phyloP scores from a whole-genome alignment of 2,113 vertebrate genomes.

The Ramphastos sulfuratus region DNA sequence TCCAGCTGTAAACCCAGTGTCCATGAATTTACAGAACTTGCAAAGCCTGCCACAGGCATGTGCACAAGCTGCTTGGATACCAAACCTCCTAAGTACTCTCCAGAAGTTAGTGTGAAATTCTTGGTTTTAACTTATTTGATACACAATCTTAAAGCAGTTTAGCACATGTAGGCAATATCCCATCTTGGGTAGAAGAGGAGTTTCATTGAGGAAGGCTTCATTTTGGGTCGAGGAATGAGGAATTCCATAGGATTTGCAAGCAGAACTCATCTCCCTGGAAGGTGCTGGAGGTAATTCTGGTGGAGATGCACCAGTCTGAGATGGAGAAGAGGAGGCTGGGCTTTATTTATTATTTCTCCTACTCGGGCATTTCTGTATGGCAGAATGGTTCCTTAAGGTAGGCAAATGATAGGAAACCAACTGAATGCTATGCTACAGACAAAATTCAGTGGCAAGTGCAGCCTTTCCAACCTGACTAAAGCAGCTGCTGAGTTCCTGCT shows the following conservation, averaged over 20 bases:
- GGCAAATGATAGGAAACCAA: not conserved
- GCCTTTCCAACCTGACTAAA: not conserved
- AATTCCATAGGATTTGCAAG: not conserved
- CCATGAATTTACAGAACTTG: not conserved
- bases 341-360: not conserved
- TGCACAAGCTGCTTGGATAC: not conserved
- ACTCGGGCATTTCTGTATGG: not conserved
- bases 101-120: not conserved
- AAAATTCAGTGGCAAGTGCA: not conserved
- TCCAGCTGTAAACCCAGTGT: not conserved
- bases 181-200: rapidly evolving
- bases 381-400: not conserved
- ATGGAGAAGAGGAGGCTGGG: not conserved
- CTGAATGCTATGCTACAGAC: not conserved
- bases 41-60: not conserved
- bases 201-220: no score
- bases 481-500: not conserved
- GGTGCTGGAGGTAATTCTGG: not conserved
- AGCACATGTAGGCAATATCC: not conserved
- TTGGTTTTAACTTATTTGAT: not conserved
- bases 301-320: not conserved
- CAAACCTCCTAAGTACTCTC: not conserved
- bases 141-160: not conserved
- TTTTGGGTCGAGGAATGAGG: not conserved
- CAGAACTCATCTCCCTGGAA: not conserved